Percentiles rank a stretch among this genome's conserved stretches.
These are phyloP conservation scores for Piprites chloris DNA, from an alignment of 2,113 vertebrate species.

Conservation along the genomic window DNA sequence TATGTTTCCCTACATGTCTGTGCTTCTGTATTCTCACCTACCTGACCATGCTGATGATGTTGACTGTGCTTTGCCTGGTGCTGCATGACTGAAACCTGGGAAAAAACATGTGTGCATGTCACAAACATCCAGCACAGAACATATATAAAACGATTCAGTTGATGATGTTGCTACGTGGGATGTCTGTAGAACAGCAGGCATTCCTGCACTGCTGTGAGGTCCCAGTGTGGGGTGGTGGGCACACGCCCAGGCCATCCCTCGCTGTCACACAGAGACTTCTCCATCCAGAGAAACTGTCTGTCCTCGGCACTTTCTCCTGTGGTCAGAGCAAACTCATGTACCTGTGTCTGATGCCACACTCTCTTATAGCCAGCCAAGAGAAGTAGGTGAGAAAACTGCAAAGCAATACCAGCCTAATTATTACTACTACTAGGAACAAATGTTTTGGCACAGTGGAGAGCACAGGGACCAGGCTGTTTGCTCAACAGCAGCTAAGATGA, in stretches of 20 bases:
- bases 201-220: not conserved
- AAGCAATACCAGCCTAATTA: not conserved
- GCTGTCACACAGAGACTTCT: not conserved
- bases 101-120: not conserved
- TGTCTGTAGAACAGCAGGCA: not conserved
- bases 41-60: accelerated
- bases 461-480: not conserved
- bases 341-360: not conserved
- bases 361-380: accelerated
- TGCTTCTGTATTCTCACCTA: not conserved
- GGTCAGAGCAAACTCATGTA: not conserved
- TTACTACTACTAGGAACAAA: not conserved
- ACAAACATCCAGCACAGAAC: not conserved
- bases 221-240: accelerated
- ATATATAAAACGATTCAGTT: accelerated
- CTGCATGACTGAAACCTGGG: not conserved
- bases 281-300: not conserved
- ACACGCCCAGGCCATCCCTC: accelerated
- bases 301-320: not conserved
- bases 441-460: not conserved
- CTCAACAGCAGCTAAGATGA: not conserved
- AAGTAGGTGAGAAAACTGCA: not conserved
- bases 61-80: not conserved
- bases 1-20: not conserved
- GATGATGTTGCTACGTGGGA: accelerated